Evolutionary conservation across 2,888 invertebrate species (phyloP).

Genomic region (Epirrhoe alternata): DNA sequence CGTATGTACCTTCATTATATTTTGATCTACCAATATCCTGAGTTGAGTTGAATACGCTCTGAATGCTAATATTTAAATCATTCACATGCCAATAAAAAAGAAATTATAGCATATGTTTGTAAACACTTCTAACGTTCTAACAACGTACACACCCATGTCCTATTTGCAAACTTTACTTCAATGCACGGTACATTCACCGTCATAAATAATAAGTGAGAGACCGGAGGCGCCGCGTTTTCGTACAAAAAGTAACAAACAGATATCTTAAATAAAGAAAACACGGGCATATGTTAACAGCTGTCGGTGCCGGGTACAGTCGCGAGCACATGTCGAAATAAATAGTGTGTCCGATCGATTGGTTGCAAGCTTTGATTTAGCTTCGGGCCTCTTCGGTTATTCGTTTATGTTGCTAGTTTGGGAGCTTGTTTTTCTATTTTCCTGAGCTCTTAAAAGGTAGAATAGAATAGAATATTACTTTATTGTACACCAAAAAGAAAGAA

Average conservation of each 20-base stretch:
- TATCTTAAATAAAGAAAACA: slow-evolving; percentile 85
- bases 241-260: slow-evolving; percentile 83
- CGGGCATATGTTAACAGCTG: slow-evolving; percentile 83
- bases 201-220: slow-evolving; percentile 83
- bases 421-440: background rate
- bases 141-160: slow-evolving; percentile 42
- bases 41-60: too few relatives aligned
- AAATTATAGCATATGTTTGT: background rate
- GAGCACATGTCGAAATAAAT: slow-evolving; percentile 39
- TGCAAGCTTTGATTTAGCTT: slow-evolving; percentile 30
- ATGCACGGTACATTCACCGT: slow-evolving; percentile 67
- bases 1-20: too few relatives aligned
- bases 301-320: slow-evolving; percentile 50
- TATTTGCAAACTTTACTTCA: slow-evolving; percentile 43
- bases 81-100: background rate
- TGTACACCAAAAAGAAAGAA: too few relatives aligned
- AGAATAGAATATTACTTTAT: too few relatives aligned
- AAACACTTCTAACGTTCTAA: background rate
- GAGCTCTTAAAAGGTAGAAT: background rate
- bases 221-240: slow-evolving; percentile 81
- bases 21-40: too few relatives aligned
- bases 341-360: slow-evolving; percentile 27
- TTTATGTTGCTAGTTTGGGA: slow-evolving; percentile 6
- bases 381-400: background rate
- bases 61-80: background rate